Percentiles rank a stretch among this genome's conserved stretches.
phyloP scores from a whole-genome alignment of 2,113 vertebrate genomes.

The Trogon surrucura region DNA sequence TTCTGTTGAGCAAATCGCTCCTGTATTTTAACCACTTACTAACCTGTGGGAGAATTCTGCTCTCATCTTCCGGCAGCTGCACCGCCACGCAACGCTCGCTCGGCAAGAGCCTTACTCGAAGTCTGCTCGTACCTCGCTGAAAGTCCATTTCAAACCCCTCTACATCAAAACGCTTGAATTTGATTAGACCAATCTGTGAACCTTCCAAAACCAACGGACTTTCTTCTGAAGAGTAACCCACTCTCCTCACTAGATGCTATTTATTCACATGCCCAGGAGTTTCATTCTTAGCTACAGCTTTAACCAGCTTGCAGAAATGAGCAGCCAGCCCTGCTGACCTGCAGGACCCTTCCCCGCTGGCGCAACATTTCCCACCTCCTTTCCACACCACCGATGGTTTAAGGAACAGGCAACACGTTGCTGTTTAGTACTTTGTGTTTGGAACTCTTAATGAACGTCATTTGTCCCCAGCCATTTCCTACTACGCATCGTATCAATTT shows the following conservation, averaged over 20 bases:
- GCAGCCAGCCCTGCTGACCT: neutral
- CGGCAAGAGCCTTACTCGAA: neutral
- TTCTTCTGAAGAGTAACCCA: neutral
- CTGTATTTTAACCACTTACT: neutral
- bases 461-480: neutral
- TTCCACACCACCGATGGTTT: neutral
- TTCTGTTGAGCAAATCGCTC: neutral
- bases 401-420: neutral
- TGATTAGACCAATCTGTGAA: neutral
- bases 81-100: neutral
- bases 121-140: neutral
- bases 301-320: neutral
- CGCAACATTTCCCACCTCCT: accelerated
- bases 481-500: neutral
- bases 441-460: neutral
- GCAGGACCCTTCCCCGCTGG: neutral
- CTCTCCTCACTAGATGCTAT: neutral
- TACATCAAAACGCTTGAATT: neutral
- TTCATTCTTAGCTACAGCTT: neutral
- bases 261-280: neutral
- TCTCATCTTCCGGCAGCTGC: neutral
- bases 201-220: neutral
- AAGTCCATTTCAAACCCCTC: neutral
- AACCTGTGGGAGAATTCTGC: neutral
- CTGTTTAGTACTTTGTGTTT: no score